Conservation (phyloP, 2,797 vertebrate species). For the Mallotus villosus region DNA sequence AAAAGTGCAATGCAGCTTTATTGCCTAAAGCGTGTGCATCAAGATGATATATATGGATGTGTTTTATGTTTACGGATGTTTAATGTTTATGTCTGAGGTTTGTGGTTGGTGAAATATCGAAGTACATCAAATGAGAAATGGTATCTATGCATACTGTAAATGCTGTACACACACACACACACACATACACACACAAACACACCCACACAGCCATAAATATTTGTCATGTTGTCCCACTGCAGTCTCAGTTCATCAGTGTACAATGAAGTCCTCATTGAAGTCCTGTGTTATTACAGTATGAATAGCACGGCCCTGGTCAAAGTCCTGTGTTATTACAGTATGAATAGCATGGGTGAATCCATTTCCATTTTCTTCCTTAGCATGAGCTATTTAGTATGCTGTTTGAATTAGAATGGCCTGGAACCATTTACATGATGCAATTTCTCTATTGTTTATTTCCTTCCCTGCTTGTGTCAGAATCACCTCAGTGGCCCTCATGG, state of each 20-base stretch:
- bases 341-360: constrained; percentile 13
- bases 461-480: background rate
- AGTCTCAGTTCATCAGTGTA: background rate
- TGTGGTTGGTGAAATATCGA: background rate
- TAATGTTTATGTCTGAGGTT: too few relatives aligned
- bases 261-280: background rate
- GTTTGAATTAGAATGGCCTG: constrained; percentile 19
- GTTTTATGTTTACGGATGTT: too few relatives aligned
- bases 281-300: constrained; percentile 11
- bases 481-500: background rate
- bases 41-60: too few relatives aligned
- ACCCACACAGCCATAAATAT: background rate
- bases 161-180: background rate
- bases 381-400: constrained; percentile 11
- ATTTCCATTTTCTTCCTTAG: constrained; percentile 10
- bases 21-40: too few relatives aligned
- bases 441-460: constrained; percentile 4
- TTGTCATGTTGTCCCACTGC: background rate
- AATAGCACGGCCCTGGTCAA: constrained; percentile 10
- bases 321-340: constrained; percentile 11
- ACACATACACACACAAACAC: constrained; percentile 4
- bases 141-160: background rate
- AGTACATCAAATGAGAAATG: background rate
- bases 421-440: constrained; percentile 14
- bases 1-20: constrained; percentile 22